Conservation (phyloP, 2,888 invertebrate species). For the Sympetrum striolatum region DNA sequence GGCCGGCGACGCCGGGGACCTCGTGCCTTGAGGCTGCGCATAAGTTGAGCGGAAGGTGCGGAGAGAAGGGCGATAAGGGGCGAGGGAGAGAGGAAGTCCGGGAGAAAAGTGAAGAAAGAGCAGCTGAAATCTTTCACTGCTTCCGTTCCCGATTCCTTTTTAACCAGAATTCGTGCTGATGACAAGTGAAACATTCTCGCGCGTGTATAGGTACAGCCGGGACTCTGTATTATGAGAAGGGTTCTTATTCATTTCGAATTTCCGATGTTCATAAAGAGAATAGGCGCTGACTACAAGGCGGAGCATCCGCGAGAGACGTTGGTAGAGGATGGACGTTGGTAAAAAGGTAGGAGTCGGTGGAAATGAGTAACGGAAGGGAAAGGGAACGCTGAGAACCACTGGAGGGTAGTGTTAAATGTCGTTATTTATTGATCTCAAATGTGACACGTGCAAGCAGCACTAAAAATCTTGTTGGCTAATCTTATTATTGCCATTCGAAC, state of each 20-base stretch:
- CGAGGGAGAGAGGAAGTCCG: neutral
- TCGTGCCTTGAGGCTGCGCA: neutral
- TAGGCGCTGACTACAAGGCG: neutral
- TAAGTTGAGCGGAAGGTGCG: neutral
- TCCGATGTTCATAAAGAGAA: neutral
- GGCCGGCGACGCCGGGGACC: slow-evolving; percentile 13
- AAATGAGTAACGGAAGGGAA: neutral
- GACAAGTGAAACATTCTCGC: neutral
- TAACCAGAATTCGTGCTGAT: neutral
- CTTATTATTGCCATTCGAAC: too few relatives aligned
- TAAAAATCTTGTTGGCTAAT: neutral
- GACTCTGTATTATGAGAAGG: neutral
- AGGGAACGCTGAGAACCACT: neutral
- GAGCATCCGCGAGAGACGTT: neutral
- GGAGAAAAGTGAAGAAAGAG: neutral
- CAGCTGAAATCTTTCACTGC: neutral
- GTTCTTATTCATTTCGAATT: neutral
- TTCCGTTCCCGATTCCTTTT: neutral
- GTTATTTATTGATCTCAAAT: neutral
- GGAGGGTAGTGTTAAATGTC: neutral
- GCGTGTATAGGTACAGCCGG: neutral
- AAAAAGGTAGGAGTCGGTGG: neutral
- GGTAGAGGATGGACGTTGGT: neutral
- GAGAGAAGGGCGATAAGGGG: neutral
- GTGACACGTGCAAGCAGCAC: neutral